Conservation (phyloP, 2,797 vertebrate genomes). For the Anniella stebbinsi region DNA sequence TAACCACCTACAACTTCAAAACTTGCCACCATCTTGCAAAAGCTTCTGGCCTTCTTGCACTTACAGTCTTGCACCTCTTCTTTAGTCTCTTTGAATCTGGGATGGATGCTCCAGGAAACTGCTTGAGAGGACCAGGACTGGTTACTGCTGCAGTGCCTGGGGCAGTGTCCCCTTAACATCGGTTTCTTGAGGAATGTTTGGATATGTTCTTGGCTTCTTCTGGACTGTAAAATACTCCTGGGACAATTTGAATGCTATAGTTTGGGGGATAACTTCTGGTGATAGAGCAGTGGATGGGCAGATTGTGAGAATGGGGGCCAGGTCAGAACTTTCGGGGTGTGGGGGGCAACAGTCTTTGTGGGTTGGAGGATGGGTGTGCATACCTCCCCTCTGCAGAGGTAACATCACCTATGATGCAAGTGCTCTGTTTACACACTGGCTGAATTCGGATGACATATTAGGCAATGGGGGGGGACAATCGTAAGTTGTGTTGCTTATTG, state of each 20-base stretch:
- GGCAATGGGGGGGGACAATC: too few species aligned
- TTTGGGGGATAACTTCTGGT: neutral
- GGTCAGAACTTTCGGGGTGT: neutral
- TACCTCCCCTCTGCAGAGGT: too few species aligned
- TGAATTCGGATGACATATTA: too few species aligned
- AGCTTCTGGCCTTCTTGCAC: neutral
- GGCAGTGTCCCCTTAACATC: neutral
- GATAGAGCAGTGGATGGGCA: neutral
- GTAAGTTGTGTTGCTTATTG: too few species aligned
- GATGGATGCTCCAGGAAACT: neutral
- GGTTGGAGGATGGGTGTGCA: neutral
- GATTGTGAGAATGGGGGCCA: neutral
- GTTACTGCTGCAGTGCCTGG: neutral
- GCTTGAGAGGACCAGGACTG: too few species aligned
- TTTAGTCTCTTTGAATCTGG: neutral
- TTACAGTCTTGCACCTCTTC: neutral
- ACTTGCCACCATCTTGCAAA: neutral
- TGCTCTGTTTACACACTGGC: neutral
- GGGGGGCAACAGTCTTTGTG: neutral
- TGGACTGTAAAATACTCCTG: too few species aligned
- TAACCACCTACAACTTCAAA: neutral
- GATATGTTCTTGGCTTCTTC: neutral
- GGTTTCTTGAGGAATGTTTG: neutral
- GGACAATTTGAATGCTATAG: too few species aligned
- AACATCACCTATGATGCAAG: neutral